Evolutionary conservation across 2,113 vertebrate genomes (phyloP).

Genomic region (Scolopax mira): DNA sequence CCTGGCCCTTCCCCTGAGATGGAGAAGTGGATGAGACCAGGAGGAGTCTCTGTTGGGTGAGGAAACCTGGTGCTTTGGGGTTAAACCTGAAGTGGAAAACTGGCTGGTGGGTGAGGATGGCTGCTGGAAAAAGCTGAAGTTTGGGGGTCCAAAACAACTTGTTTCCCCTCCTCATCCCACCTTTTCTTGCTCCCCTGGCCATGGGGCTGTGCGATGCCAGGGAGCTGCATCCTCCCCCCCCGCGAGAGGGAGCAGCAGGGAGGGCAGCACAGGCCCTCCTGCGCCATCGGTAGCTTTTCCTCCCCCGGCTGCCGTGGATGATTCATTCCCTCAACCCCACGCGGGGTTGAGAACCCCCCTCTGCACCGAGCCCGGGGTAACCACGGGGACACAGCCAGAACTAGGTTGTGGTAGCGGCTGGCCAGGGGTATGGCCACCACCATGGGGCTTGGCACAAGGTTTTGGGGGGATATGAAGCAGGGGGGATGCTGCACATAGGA

Average conservation of each 20-base stretch:
- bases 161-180: not conserved
- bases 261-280: too few species aligned
- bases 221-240: not conserved
- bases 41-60: not conserved
- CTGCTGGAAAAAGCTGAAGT: not conserved
- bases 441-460: not conserved
- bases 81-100: not conserved
- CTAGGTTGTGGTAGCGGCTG: accelerated
- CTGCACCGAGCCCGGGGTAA: too few species aligned
- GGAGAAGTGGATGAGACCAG: not conserved
- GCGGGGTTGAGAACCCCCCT: too few species aligned
- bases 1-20: not conserved
- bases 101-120: not conserved
- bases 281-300: not conserved
- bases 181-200: not conserved
- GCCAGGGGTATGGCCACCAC: not conserved
- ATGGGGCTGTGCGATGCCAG: accelerated
- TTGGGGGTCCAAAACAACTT: not conserved
- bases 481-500: not conserved
- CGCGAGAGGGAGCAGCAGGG: accelerated
- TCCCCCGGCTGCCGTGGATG: not conserved
- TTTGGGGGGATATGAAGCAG: too few species aligned
- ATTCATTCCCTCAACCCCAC: not conserved
- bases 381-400: not conserved
- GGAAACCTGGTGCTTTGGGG: not conserved